A percentile compares a stretch with the other conserved stretches of the same genome.
phyloP scores from a whole-genome alignment of 2,113 vertebrate species.

The Chaetops frenatus region DNA sequence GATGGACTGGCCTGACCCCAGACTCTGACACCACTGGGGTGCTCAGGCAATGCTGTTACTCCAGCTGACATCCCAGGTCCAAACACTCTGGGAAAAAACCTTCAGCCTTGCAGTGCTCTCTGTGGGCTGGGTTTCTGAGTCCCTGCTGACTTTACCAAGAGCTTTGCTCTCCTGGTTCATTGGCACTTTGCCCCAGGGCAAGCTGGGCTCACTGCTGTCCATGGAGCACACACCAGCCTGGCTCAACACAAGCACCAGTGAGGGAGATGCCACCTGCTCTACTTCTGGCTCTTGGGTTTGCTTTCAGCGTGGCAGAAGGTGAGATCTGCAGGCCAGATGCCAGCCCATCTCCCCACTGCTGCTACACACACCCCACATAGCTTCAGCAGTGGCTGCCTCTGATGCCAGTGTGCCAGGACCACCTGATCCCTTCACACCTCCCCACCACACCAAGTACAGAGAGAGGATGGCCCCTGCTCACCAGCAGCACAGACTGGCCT shows the following conservation, averaged over 20 bases:
- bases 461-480: not conserved
- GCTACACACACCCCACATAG: not conserved
- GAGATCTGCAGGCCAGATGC: not conserved
- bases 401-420: not conserved
- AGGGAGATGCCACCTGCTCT: not conserved
- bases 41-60: accelerated
- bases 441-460: not conserved
- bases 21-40: not conserved
- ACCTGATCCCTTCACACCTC: not conserved
- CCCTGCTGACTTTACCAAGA: not conserved
- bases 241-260: not conserved
- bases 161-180: not conserved
- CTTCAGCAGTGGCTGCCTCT: not conserved
- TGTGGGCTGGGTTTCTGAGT: not conserved
- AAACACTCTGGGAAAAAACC: accelerated
- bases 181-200: not conserved
- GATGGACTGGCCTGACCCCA: not conserved
- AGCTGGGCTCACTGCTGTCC: accelerated
- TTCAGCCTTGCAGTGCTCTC: not conserved
- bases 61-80: not conserved
- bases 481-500: not conserved
- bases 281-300: not conserved
- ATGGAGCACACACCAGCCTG: not conserved
- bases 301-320: not conserved
- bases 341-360: not conserved